Evolutionary conservation across 2,113 vertebrate genomes (phyloP).

Genomic region (Podarcis cretensis): DNA sequence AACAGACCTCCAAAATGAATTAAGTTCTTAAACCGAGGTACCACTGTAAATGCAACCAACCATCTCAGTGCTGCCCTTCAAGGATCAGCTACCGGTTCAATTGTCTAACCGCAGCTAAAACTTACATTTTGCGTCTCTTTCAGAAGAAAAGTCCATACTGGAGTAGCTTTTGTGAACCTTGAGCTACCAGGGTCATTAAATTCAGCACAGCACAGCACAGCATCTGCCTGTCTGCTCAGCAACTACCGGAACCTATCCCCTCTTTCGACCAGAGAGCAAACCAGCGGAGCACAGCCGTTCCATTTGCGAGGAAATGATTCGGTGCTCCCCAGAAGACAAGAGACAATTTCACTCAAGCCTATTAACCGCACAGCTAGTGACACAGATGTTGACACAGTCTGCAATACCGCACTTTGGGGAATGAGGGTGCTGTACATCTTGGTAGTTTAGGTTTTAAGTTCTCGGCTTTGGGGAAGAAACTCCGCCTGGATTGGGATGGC

Average conservation of each 20-base stretch:
- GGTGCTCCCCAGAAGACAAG: slow-evolving; percentile 26
- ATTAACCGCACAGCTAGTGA: slow-evolving; percentile 38
- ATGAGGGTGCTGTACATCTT: slow-evolving; percentile 35
- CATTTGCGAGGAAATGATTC: neutral
- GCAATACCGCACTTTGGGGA: slow-evolving; percentile 26
- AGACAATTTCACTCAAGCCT: slow-evolving; percentile 36
- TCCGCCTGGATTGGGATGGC: slow-evolving; percentile 53
- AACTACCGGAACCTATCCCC: neutral
- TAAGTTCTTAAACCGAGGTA: too few species aligned
- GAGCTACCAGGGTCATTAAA: neutral
- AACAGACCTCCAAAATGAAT: too few species aligned
- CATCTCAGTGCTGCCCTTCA: neutral
- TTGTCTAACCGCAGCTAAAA: neutral
- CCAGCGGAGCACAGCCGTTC: slow-evolving; percentile 3
- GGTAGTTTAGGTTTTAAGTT: slow-evolving; percentile 32
- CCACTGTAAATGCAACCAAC: neutral
- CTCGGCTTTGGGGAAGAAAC: slow-evolving; percentile 30
- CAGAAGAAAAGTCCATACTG: neutral
- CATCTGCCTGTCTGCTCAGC: neutral
- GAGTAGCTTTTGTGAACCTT: too few species aligned
- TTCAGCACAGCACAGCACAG: rapidly evolving
- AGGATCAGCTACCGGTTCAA: neutral
- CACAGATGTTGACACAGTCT: slow-evolving; percentile 46
- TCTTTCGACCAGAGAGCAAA: neutral
- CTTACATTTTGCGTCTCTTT: neutral